These are phyloP conservation scores for Dasyurus viverrinus DNA, from an alignment of 2,113 vertebrate species.

Conservation along the genomic window DNA sequence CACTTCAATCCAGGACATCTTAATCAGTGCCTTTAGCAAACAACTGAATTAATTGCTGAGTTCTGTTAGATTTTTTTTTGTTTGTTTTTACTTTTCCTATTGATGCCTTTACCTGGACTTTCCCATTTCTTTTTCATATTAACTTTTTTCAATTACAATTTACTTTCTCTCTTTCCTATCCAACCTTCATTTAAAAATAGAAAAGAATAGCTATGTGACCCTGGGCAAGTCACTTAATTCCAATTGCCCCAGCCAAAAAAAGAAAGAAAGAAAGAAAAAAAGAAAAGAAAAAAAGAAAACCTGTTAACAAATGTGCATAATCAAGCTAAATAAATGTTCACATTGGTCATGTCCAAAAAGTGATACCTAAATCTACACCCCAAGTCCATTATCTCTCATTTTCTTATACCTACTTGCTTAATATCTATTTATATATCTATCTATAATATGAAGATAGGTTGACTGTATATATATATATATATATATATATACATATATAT, in stretches of 20 bases:
- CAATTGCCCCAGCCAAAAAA: neutral
- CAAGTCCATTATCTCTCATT: neutral
- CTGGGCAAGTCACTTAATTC: too few species aligned
- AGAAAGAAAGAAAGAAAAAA: too few species aligned
- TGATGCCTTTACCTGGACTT: neutral
- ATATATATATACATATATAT: too few species aligned
- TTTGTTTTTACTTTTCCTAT: neutral
- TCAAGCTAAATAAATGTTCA: neutral
- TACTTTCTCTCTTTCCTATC: neutral
- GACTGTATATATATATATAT: too few species aligned
- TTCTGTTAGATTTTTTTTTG: neutral
- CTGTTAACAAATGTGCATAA: neutral
- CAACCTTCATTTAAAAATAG: neutral
- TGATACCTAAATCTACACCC: neutral
- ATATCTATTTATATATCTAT: neutral
- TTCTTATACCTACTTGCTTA: neutral
- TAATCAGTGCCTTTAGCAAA: neutral
- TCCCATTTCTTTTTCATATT: neutral
- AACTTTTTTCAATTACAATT: neutral
- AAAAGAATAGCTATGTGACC: too few species aligned
- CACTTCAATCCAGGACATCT: neutral
- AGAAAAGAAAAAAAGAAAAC: neutral
- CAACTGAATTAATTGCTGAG: neutral
- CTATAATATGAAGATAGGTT: too few species aligned
- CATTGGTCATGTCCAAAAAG: neutral